phyloP scores from a whole-genome alignment of 2,888 invertebrate species.

The Zootermopsis nevadensis region DNA sequence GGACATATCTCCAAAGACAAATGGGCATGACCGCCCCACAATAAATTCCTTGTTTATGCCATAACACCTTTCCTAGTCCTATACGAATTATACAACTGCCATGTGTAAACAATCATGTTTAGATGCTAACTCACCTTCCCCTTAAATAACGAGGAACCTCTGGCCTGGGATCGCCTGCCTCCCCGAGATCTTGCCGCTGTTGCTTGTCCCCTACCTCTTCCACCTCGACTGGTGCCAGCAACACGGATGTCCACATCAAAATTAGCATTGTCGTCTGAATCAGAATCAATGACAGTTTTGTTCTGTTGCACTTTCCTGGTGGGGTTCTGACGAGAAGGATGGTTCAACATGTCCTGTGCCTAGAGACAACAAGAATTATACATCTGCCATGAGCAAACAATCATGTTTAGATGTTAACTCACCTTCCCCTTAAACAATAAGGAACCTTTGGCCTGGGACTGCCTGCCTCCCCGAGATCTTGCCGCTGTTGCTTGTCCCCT shows the following conservation, averaged over 20 bases:
- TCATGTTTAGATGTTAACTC: neutral
- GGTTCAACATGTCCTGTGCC: neutral
- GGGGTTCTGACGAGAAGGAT: neutral
- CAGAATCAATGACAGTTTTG: neutral
- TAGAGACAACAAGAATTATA: neutral
- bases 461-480: neutral
- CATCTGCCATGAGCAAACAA: no score
- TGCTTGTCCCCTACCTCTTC: conserved; percentile 10
- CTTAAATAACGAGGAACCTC: neutral
- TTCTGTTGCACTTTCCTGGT: neutral
- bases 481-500: neutral
- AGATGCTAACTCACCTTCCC: neutral
- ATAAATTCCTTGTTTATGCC: no score
- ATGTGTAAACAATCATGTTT: no score
- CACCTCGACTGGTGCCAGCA: neutral
- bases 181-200: neutral
- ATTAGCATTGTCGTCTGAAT: neutral
- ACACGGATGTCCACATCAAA: neutral
- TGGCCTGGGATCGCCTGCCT: neutral
- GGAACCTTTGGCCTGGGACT: neutral
- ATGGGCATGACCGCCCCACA: no score
- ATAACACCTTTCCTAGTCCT: no score
- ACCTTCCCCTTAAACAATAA: neutral
- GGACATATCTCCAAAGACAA: no score
- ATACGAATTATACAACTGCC: no score